These are phyloP conservation scores for Pelecanoides urinatrix DNA, from an alignment of 2,113 vertebrate species.

Conservation along the genomic window DNA sequence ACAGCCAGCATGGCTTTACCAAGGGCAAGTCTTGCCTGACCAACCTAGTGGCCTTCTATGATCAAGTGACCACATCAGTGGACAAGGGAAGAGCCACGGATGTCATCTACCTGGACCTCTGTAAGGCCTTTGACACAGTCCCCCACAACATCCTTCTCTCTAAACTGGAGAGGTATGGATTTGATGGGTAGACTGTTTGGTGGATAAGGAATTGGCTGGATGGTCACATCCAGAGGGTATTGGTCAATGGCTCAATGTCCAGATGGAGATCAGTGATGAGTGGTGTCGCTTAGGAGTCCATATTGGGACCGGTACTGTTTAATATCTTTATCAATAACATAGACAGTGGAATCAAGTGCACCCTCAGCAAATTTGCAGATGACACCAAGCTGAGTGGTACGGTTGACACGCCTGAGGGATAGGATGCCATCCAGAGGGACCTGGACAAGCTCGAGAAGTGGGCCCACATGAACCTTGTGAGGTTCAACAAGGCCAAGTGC, in stretches of 20 bases:
- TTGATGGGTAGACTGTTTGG: neutral
- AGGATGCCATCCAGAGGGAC: neutral
- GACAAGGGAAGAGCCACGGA: no score
- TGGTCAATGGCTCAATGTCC: neutral
- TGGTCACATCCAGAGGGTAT: neutral
- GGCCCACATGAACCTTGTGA: neutral
- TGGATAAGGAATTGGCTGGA: neutral
- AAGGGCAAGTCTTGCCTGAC: no score
- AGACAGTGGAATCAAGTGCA: neutral
- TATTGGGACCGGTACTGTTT: neutral
- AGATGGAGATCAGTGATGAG: neutral
- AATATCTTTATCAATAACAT: neutral
- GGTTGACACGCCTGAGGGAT: neutral
- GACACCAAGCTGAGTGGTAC: neutral
- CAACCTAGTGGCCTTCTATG: no score
- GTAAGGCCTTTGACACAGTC: no score
- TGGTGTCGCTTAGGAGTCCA: neutral
- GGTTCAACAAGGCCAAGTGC: neutral
- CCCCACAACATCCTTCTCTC: no score
- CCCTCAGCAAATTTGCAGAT: neutral
- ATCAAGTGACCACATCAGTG: no score
- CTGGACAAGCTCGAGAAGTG: neutral
- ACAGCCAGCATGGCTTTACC: no score
- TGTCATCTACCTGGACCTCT: no score
- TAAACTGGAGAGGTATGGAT: no score